Base-by-base conservation (phyloP, 2,888 invertebrate species). In the Drosophila bunnanda region DNA sequence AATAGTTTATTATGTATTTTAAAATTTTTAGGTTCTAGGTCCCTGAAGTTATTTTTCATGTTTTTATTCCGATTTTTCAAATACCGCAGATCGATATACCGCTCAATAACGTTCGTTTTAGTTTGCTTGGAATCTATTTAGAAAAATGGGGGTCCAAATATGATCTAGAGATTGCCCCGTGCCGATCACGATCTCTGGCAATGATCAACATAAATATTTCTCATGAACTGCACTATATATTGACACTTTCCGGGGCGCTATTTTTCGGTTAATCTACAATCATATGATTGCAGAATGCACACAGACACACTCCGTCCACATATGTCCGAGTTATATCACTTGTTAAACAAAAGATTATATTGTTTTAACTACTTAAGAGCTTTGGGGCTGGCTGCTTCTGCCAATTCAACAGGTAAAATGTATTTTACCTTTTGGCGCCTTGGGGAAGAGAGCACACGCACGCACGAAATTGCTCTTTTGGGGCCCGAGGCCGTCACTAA, bases 271-370 rank as follows among this genome's bases (percentile, higher is more conserved):
- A 25, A 43, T 36, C 56, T 30, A 20, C 46, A 46, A 57, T 59
- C 64, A 65, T 65, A 65, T 65, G 64, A 65, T 60, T n/a, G 50
- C 50, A 52, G 36, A 65, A 36, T 34, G 20, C 41, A 28, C 50
- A 20, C 38, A 38, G 13, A n/a, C n/a, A 32, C 20, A 39, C 2
- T n/a, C 10, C 12, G 12, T 12, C 4, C 59, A 43, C 38, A 48
- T 64, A 43, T 41, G 59, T 32, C 15, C 50, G 22, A 52, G 60
- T 65, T 43, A 22, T 50, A 41, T 43, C 60, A 60, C 50, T 25
- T 50, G 30, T 36, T 57, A 20, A 52, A 57, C 48, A 46, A 39
- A 28, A 38, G 54, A 48, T 67, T 54, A 30, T 20, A 46, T 55
- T 64, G 54, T 67, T 64, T 44, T 32, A 69, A 36, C 32, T 52